Evolutionary conservation across 1,140 invertebrate species (phyloP).

Genomic region (Eurosta solidaginis): DNA sequence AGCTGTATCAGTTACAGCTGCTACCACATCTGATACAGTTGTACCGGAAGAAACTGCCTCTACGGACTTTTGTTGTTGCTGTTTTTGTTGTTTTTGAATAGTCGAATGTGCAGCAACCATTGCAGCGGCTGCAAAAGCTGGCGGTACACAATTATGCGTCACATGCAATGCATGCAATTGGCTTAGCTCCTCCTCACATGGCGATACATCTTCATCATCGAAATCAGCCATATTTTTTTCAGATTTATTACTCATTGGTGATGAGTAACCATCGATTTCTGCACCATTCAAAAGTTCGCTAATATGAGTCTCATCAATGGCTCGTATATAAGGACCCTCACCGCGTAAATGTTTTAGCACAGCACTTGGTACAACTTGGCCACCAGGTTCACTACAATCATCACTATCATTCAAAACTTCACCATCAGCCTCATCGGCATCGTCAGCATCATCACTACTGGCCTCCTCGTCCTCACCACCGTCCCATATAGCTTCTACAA

Average conservation of each 20-base stretch:
- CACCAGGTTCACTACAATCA: conserved; percentile 54
- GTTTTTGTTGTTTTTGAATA: conserved; percentile 52
- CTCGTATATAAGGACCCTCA: conserved; percentile 56
- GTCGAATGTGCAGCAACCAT: conserved; percentile 55
- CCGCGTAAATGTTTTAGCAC: conserved; percentile 54
- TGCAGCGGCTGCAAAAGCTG: conserved; percentile 53
- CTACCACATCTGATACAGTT: conserved; percentile 46
- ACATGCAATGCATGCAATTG: conserved; percentile 46
- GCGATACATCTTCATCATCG: conserved; percentile 90
- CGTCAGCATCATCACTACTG: conserved; percentile 49
- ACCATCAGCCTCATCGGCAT: conserved; percentile 49
- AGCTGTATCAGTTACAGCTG: conserved; percentile 46
- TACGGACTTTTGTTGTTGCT: background rate
- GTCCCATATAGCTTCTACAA: conserved; percentile 57
- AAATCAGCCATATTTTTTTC: conserved; percentile 94
- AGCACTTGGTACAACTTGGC: conserved; percentile 47
- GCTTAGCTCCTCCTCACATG: conserved; percentile 81
- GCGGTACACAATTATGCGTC: conserved; percentile 44
- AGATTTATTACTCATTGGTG: conserved; percentile 88
- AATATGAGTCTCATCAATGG: conserved; percentile 60
- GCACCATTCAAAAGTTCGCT: conserved; percentile 71
- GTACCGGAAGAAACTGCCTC: conserved; percentile 39
- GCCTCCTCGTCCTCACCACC: conserved; percentile 51
- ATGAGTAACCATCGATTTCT: conserved; percentile 80
- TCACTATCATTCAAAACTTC: conserved; percentile 55